These are phyloP conservation scores for Takifugu ocellatus DNA, from an alignment of 2,797 vertebrate species.

Conservation along the genomic window DNA sequence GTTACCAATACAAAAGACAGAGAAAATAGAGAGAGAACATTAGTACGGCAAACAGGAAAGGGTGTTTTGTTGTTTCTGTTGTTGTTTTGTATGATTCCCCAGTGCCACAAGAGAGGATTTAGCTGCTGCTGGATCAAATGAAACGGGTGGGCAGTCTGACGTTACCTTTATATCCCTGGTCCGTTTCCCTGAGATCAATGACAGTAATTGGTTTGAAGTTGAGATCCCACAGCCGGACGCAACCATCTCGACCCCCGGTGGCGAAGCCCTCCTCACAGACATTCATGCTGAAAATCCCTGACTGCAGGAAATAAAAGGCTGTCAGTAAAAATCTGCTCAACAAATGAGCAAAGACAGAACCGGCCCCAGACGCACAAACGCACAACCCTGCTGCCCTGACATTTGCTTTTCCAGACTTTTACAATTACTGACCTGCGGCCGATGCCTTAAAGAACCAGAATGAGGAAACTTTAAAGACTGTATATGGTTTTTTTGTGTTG, in stretches of 20 bases:
- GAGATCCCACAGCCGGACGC: conserved; percentile 97
- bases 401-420: conserved; percentile 46
- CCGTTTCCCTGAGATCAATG: conserved; percentile 99
- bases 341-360: conserved; percentile 57
- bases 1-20: conserved; percentile 54
- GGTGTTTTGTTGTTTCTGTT: conserved; percentile 7
- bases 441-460: conserved; percentile 16
- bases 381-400: conserved; percentile 23
- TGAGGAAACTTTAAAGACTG: neutral
- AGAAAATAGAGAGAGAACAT: conserved; percentile 52
- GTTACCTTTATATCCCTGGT: conserved; percentile 99
- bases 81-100: conserved; percentile 7
- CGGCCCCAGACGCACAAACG: conserved; percentile 24
- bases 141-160: conserved; percentile 34
- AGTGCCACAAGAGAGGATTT: conserved; percentile 8
- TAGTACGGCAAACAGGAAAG: conserved; percentile 40
- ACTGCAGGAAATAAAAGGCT: conserved; percentile 80
- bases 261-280: conserved; percentile 98
- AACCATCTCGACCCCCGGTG: conserved; percentile 96
- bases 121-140: neutral
- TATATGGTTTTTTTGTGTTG: conserved; percentile 5
- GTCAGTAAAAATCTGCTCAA: conserved; percentile 60
- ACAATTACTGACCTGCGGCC: conserved; percentile 38
- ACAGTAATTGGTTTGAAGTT: conserved; percentile 99
- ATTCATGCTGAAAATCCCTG: conserved; percentile 99